Percentiles rank a stretch among this genome's conserved stretches.
Evolutionary conservation across 2,888 invertebrate species (phyloP).

Genomic region (Parascotia fuliginaria): DNA sequence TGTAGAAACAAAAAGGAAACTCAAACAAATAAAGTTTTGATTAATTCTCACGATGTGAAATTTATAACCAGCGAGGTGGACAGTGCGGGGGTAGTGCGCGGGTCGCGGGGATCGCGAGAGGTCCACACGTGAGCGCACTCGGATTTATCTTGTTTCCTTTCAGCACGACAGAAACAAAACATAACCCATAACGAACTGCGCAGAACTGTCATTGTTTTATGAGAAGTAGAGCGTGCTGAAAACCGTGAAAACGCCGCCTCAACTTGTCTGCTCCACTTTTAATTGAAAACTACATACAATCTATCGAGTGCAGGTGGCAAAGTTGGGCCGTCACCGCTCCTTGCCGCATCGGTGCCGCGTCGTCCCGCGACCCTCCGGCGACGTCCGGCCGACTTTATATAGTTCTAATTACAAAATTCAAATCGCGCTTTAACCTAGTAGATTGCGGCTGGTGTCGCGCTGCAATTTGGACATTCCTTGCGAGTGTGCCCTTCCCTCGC

Average conservation of each 20-base stretch:
- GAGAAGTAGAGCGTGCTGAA: conserved; percentile 16
- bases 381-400: conserved; percentile 26
- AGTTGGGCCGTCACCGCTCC: conserved; percentile 13
- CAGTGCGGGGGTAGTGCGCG: conserved; percentile 9
- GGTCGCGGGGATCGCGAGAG: conserved; percentile 6
- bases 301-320: conserved; percentile 32
- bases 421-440: conserved; percentile 50
- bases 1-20: conserved; percentile 7
- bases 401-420: conserved; percentile 58
- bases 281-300: conserved; percentile 48
- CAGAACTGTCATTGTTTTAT: conserved; percentile 46
- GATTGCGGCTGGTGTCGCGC: conserved; percentile 49
- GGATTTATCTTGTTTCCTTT: conserved; percentile 12
- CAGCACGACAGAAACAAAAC: conserved; percentile 38
- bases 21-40: conserved; percentile 9
- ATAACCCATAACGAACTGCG: conserved; percentile 46
- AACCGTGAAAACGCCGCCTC: conserved; percentile 18
- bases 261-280: conserved; percentile 40
- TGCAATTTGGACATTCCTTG: conserved; percentile 53
- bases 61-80: conserved; percentile 10
- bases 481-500: conserved; percentile 14
- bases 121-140: background rate
- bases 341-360: background rate
- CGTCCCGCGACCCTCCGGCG: too few species aligned
- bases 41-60: conserved; percentile 12